Conservation (phyloP, 2,888 invertebrate genomes). For the Cheilosia vulpina region DNA sequence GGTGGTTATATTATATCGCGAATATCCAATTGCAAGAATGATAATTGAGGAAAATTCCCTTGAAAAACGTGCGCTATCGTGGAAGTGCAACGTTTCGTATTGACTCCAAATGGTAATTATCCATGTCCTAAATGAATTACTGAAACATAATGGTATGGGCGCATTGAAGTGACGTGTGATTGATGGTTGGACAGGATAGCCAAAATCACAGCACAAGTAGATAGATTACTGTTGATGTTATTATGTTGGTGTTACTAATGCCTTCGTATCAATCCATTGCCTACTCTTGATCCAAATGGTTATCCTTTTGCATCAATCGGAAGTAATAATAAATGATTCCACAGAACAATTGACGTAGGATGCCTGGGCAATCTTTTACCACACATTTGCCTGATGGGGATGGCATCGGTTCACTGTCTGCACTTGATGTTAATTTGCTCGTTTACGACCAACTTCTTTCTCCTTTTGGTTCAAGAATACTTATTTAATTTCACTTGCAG, state of each 20-base stretch:
- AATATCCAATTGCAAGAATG: too few relatives aligned
- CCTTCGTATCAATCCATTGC: constrained; percentile 45
- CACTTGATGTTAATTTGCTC: constrained; percentile 41
- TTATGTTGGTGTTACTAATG: constrained; percentile 58
- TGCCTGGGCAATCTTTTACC: constrained; percentile 36
- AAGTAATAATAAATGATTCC: constrained; percentile 45
- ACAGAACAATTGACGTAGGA: constrained; percentile 26
- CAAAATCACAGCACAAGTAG: constrained; percentile 48
- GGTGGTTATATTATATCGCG: too few relatives aligned
- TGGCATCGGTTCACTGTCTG: constrained; percentile 46
- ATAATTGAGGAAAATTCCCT: background rate
- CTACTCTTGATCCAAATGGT: constrained; percentile 16
- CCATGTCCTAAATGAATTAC: constrained; percentile 25
- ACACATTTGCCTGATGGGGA: constrained; percentile 18
- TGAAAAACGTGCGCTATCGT: constrained; percentile 1
- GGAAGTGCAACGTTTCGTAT: constrained; percentile 5
- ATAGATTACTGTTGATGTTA: constrained; percentile 46
- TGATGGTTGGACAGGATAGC: constrained; percentile 23
- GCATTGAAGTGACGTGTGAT: constrained; percentile 52
- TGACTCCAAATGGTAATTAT: constrained; percentile 20
- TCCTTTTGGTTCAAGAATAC: background rate
- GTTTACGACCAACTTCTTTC: constrained; percentile 15
- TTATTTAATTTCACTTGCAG: background rate
- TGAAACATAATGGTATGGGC: constrained; percentile 29
- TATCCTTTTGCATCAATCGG: constrained; percentile 44